These are phyloP conservation scores for Heliconius nattereri DNA, from an alignment of 1,140 invertebrate genomes.

Conservation along the genomic window DNA sequence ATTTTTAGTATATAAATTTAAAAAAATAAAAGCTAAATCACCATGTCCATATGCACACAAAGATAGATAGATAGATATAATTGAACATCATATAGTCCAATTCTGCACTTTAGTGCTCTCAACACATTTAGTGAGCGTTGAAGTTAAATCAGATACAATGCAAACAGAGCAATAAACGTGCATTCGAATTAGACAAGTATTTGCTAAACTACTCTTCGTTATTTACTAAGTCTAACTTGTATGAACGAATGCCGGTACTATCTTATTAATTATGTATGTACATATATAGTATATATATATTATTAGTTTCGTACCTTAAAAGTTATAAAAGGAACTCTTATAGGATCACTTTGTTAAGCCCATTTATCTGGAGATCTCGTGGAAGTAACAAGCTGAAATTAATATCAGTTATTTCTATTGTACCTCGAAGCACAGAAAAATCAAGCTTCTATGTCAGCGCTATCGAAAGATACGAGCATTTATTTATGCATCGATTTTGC, in stretches of 20 bases:
- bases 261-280: not conserved
- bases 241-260: not conserved
- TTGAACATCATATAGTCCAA: not conserved
- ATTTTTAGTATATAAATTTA: not conserved
- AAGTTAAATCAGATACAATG: conserved; percentile 33
- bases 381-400: no score
- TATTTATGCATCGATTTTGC: no score
- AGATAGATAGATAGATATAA: not conserved
- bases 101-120: conserved; percentile 17
- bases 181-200: conserved; percentile 29
- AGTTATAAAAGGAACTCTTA: no score
- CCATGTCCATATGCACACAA: not conserved
- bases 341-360: no score
- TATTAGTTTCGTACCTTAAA: no score
- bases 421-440: no score
- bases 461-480: no score
- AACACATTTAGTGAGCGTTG: conserved; percentile 27
- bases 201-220: conserved; percentile 30
- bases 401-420: no score
- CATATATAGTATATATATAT: not conserved
- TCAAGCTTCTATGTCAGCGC: no score
- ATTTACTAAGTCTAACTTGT: conserved; percentile 30
- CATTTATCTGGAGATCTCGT: no score
- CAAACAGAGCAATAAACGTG: conserved; percentile 33
- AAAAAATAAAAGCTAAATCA: no score